Evolutionary conservation across 2,888 invertebrate genomes (phyloP).

Genomic region (Orthosia cruda): DNA sequence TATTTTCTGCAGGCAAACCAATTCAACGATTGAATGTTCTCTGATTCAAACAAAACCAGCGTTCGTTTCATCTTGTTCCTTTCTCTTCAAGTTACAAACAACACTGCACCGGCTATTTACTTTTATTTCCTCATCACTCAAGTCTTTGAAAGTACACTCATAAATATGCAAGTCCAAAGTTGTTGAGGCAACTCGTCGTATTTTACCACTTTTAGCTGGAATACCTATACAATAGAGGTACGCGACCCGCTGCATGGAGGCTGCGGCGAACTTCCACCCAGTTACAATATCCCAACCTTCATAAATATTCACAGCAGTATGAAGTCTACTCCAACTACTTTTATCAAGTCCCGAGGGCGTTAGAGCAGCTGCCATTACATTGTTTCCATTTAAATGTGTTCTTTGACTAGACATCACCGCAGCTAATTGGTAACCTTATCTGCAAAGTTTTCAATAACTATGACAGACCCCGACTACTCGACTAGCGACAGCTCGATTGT

Average conservation of each 20-base stretch:
- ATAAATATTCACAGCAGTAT: slow-evolving; percentile 87
- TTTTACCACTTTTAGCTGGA: slow-evolving; percentile 84
- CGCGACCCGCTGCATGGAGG: slow-evolving; percentile 79
- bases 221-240: slow-evolving; percentile 83
- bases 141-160: slow-evolving; percentile 87
- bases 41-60: slow-evolving; percentile 55
- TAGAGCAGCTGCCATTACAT: slow-evolving; percentile 66
- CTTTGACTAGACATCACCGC: slow-evolving; percentile 68
- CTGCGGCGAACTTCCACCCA: slow-evolving; percentile 81
- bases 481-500: slow-evolving; percentile 37
- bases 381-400: slow-evolving; percentile 74
- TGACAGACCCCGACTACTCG: slow-evolving; percentile 19
- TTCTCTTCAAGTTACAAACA: slow-evolving; percentile 76
- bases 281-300: slow-evolving; percentile 86
- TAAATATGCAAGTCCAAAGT: slow-evolving; percentile 88
- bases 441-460: slow-evolving; percentile 63
- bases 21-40: slow-evolving; percentile 37
- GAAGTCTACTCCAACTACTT: slow-evolving; percentile 80
- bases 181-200: slow-evolving; percentile 83
- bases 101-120: slow-evolving; percentile 81
- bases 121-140: slow-evolving; percentile 88
- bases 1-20: slow-evolving; percentile 21
- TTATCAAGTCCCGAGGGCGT: slow-evolving; percentile 76
- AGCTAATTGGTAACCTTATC: slow-evolving; percentile 67
- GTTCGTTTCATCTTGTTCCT: slow-evolving; percentile 71